Percentiles rank a stretch among this genome's conserved stretches.
Conservation (phyloP, 1,140 invertebrate genomes). For the Drosophila kohkoa region DNA sequence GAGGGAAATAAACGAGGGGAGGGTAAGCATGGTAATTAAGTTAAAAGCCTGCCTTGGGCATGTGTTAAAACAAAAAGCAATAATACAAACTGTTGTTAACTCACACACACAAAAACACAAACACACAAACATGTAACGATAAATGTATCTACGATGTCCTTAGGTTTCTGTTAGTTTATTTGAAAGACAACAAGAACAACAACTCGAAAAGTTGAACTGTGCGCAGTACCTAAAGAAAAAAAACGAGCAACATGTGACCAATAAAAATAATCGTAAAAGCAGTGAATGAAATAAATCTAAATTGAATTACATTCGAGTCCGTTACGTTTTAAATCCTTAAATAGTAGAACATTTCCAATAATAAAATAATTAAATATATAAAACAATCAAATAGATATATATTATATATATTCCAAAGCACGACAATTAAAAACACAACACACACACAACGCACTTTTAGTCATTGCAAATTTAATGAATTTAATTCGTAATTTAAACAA, state of each 20-base stretch:
- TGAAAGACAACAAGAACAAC: conserved; percentile 66
- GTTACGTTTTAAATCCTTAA: conserved; percentile 3
- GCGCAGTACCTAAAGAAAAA: conserved; percentile 67
- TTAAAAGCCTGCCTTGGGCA: conserved; percentile 53
- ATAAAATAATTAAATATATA: conserved; percentile 1
- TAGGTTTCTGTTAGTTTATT: conserved; percentile 72
- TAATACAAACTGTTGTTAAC: conserved; percentile 61
- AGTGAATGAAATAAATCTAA: conserved; percentile 19
- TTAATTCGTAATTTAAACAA: conserved; percentile 14
- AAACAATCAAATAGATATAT: conserved; percentile 7
- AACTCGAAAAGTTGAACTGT: conserved; percentile 46
- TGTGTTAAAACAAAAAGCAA: conserved; percentile 69
- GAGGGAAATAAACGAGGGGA: conserved; percentile 2
- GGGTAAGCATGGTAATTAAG: conserved; percentile 63
- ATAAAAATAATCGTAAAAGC: conserved; percentile 52
- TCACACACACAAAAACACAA: conserved; percentile 36
- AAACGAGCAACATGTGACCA: conserved; percentile 74
- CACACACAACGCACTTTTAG: conserved; percentile 5
- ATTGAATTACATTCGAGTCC: neutral
- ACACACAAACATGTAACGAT: conserved; percentile 15
- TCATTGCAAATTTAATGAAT: conserved; percentile 19
- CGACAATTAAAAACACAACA: conserved; percentile 10
- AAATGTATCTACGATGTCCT: conserved; percentile 28
- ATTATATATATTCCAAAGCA: conserved; percentile 4
- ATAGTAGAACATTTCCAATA: conserved; percentile 21